Evolutionary conservation across 2,888 invertebrate species (phyloP).

Genomic region (Lagria hirta): DNA sequence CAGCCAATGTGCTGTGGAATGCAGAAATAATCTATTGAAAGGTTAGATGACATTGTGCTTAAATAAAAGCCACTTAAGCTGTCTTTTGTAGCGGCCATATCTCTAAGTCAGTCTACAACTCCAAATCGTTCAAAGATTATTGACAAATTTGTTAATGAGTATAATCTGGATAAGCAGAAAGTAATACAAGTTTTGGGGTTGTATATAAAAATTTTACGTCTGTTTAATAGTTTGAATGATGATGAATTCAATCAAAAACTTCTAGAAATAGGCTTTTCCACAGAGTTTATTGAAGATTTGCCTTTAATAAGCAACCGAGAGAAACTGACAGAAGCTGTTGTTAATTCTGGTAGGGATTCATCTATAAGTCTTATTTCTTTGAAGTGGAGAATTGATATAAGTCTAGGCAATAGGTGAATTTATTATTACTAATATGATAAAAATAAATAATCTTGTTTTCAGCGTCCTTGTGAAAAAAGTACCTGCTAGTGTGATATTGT

Average conservation of each 20-base stretch:
- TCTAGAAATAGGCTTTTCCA: slow-evolving; percentile 40
- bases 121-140: slow-evolving; percentile 36
- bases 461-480: slow-evolving; percentile 42
- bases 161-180: slow-evolving; percentile 33
- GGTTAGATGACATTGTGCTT: slow-evolving; percentile 24
- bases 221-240: slow-evolving; percentile 36
- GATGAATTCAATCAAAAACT: slow-evolving; percentile 41
- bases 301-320: slow-evolving; percentile 39
- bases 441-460: slow-evolving; percentile 28
- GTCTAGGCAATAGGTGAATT: slow-evolving; percentile 44
- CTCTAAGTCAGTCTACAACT: slow-evolving; percentile 32
- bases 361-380: slow-evolving; percentile 34
- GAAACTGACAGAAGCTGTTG: slow-evolving; percentile 35
- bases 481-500: slow-evolving; percentile 43
- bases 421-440: slow-evolving; percentile 11
- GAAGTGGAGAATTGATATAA: slow-evolving; percentile 49
- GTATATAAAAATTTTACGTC: slow-evolving; percentile 36
- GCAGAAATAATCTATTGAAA: slow-evolving; percentile 37
- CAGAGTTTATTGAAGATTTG: slow-evolving; percentile 41
- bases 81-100: slow-evolving; percentile 39
- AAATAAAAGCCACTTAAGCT: slow-evolving; percentile 14
- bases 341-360: slow-evolving; percentile 29
- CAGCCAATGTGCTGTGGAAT: slow-evolving; percentile 32
- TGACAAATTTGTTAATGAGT: slow-evolving; percentile 36
- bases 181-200: slow-evolving; percentile 38